Evolutionary conservation across 2,113 vertebrate species (phyloP).

Genomic region (Trachemys scripta): DNA sequence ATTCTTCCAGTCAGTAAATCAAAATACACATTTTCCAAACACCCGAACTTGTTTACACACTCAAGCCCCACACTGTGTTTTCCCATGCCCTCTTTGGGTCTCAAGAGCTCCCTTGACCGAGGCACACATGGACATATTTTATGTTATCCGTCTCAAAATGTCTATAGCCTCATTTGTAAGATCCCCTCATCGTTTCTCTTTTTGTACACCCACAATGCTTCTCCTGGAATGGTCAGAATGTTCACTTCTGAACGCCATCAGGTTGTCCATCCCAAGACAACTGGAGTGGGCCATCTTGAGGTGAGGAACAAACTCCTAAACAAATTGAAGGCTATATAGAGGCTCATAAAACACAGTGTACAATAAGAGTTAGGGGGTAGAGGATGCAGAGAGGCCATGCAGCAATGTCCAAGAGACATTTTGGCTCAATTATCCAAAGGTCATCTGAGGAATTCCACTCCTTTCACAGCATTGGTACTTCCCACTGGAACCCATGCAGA

Average conservation of each 20-base stretch:
- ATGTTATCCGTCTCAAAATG: neutral
- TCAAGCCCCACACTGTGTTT: neutral
- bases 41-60: neutral
- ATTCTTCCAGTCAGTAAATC: neutral
- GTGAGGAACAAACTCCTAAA: neutral
- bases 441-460: neutral
- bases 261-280: neutral
- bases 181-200: neutral
- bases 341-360: neutral
- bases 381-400: neutral
- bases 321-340: neutral
- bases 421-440: neutral
- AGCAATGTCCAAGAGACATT: neutral
- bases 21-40: neutral
- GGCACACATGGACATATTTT: neutral
- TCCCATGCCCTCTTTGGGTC: neutral
- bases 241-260: neutral
- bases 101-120: neutral
- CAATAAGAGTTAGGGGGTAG: neutral
- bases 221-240: neutral
- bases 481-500: neutral
- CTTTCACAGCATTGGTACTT: accelerated
- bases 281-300: neutral
- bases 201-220: neutral
- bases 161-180: neutral